Conservation (phyloP, 2,113 vertebrate species). For the Thalassoma bifasciatum region DNA sequence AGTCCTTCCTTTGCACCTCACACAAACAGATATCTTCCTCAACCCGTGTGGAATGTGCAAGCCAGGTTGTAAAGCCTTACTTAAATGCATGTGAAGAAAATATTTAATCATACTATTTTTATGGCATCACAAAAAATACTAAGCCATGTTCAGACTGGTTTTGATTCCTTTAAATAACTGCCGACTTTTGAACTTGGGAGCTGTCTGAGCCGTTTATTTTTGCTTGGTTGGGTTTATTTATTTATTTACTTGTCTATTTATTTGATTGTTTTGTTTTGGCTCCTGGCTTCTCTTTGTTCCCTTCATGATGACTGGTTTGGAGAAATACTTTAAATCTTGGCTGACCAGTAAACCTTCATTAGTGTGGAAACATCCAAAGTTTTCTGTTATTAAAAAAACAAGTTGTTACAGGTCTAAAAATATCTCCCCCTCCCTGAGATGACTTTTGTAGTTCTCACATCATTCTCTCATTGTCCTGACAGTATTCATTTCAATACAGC, state of each 20-base stretch:
- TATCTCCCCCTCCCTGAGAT: slow-evolving; percentile 15
- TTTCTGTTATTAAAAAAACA: slow-evolving; percentile 1
- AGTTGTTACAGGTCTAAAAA: slow-evolving; percentile 22
- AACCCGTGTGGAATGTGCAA: slow-evolving; percentile 67
- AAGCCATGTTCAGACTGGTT: slow-evolving; percentile 73
- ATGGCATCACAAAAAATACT: slow-evolving; percentile 61
- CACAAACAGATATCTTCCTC: slow-evolving; percentile 65
- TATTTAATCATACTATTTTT: slow-evolving; percentile 75
- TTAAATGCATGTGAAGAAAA: slow-evolving; percentile 73
- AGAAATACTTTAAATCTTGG: slow-evolving; percentile 20
- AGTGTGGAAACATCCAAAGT: slow-evolving; percentile 18
- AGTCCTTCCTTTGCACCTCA: slow-evolving; percentile 68
- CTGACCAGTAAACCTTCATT: slow-evolving; percentile 16
- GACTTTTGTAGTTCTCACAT: slow-evolving; percentile 10
- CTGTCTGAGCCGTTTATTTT: slow-evolving; percentile 45
- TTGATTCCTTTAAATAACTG: slow-evolving; percentile 54
- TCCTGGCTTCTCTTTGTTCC: slow-evolving; percentile 46
- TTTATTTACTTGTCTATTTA: slow-evolving; percentile 4
- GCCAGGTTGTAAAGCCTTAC: slow-evolving; percentile 80
- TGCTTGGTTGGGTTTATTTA: slow-evolving; percentile 11
- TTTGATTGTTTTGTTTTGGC: slow-evolving; percentile 29
- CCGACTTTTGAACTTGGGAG: slow-evolving; percentile 58
- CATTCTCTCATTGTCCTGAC: slow-evolving; percentile 2
- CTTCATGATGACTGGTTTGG: slow-evolving; percentile 46
- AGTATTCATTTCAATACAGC: slow-evolving; percentile 30